Evolutionary conservation across 2,113 vertebrate genomes (phyloP).

Genomic region (Psittacula cyanocephala): DNA sequence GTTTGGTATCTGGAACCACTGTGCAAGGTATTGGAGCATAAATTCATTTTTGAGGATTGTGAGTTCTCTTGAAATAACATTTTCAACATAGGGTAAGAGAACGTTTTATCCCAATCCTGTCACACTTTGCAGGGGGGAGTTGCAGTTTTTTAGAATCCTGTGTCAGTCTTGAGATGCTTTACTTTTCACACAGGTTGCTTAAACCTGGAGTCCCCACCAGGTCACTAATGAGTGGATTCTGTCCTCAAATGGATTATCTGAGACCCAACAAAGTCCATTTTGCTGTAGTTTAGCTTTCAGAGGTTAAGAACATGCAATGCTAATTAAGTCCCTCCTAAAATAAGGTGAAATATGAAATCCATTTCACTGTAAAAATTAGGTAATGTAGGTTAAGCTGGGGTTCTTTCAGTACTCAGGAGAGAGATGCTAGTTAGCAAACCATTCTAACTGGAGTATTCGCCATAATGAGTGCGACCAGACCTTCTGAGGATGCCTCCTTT

Average conservation of each 20-base stretch:
- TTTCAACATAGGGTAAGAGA: not conserved
- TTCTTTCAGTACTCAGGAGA: not conserved
- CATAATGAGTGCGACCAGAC: accelerated
- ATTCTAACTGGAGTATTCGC: accelerated
- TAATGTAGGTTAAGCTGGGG: accelerated
- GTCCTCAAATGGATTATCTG: not conserved
- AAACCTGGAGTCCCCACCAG: not conserved
- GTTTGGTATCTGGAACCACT: not conserved
- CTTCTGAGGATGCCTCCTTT: not conserved
- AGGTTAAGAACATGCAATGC: not conserved
- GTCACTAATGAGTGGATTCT: not conserved
- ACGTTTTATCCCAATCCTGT: not conserved
- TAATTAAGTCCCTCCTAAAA: not conserved
- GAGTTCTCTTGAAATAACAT: not conserved
- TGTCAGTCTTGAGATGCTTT: not conserved
- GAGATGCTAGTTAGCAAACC: not conserved
- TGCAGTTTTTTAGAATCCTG: not conserved
- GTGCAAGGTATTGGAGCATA: no score
- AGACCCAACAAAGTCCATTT: not conserved
- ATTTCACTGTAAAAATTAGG: not conserved
- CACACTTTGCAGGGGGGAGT: not conserved
- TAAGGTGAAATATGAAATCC: not conserved
- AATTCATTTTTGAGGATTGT: not conserved
- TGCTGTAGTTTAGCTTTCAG: not conserved
- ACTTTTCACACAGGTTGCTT: not conserved